A percentile compares a stretch with the other conserved stretches of the same genome.
phyloP scores from a whole-genome alignment of 1,140 invertebrate species.

The Polypedilum pembai region DNA sequence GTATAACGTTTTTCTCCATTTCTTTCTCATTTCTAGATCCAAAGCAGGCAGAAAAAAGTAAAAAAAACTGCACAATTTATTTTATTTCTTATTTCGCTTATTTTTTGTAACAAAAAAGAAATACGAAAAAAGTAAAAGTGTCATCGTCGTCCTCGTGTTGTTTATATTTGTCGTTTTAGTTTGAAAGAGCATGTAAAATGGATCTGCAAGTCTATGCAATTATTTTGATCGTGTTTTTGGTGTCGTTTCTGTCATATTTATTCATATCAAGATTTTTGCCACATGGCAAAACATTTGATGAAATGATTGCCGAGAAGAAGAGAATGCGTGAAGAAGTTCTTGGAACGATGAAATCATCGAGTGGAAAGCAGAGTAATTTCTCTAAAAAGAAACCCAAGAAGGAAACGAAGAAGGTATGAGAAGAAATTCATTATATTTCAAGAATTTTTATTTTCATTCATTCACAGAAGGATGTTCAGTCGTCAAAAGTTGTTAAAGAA shows the following conservation, averaged over 20 bases:
- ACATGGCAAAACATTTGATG: slow-evolving; percentile 41
- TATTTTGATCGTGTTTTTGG: slow-evolving; percentile 41
- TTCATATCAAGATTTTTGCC: slow-evolving; percentile 42
- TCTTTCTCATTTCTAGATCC: not conserved
- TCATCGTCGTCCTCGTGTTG: not conserved
- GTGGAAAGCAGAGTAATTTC: not conserved
- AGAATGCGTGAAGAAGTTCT: slow-evolving; percentile 41
- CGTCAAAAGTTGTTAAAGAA: slow-evolving; percentile 33
- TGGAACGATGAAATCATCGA: slow-evolving; percentile 30
- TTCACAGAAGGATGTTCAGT: not conserved
- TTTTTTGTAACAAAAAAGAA: not conserved
- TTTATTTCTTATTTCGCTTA: not conserved
- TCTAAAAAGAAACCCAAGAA: slow-evolving; percentile 29
- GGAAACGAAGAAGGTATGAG: not conserved
- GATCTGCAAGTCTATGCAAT: slow-evolving; percentile 43
- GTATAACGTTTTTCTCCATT: not conserved
- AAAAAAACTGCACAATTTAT: not conserved
- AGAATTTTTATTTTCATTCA: not conserved
- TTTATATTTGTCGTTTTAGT: not conserved
- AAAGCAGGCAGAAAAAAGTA: not conserved
- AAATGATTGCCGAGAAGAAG: slow-evolving; percentile 41
- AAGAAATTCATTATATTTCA: slow-evolving; percentile 31
- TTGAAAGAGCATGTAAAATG: slow-evolving; percentile 40
- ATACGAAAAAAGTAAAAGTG: no score
- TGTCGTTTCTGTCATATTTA: slow-evolving; percentile 40